Conservation (phyloP, 2,888 invertebrate species). For the Plebejus argus region DNA sequence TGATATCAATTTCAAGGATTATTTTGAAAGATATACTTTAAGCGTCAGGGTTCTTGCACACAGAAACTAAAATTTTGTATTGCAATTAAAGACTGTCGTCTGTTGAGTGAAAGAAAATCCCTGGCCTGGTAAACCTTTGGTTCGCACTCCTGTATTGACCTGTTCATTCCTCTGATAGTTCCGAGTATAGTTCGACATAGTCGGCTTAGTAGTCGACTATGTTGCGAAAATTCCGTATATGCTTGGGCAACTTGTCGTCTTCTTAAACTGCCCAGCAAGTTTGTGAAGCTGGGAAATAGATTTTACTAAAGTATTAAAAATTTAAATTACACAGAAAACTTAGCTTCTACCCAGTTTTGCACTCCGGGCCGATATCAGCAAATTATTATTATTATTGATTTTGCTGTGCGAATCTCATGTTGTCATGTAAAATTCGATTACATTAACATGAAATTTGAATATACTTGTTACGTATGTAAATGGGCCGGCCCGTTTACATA, state of each 20-base stretch:
- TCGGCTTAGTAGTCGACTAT: too few species aligned
- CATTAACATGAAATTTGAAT: slow-evolving; percentile 25
- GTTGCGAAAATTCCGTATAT: too few species aligned
- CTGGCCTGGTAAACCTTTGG: too few species aligned
- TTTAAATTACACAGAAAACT: neutral
- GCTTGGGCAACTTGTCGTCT: neutral
- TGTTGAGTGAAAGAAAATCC: too few species aligned
- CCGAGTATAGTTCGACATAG: too few species aligned
- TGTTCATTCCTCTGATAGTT: too few species aligned
- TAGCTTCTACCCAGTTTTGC: neutral
- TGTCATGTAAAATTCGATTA: neutral
- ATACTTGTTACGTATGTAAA: slow-evolving; percentile 24
- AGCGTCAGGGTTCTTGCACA: too few species aligned
- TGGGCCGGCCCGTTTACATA: neutral
- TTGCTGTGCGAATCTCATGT: neutral
- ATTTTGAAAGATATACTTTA: neutral
- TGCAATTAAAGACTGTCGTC: too few species aligned
- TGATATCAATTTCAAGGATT: neutral
- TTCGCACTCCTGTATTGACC: too few species aligned
- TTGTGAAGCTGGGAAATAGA: neutral
- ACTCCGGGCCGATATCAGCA: neutral
- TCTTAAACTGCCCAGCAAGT: neutral
- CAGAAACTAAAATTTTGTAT: too few species aligned
- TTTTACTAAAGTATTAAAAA: neutral
- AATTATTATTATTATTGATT: neutral